Base-by-base conservation (phyloP, 2,797 vertebrate genomes). In the Chromobotia macracanthus region DNA sequence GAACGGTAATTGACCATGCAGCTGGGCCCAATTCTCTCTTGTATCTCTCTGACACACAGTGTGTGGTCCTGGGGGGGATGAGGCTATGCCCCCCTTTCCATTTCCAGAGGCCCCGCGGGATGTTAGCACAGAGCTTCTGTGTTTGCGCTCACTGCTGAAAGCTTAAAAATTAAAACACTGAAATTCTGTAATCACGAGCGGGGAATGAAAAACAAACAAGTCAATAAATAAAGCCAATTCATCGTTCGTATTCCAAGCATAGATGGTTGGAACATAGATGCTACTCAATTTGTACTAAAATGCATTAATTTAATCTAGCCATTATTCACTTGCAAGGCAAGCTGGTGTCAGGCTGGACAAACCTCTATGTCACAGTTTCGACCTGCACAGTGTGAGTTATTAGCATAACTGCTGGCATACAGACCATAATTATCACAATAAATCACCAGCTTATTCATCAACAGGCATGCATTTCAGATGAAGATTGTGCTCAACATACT, bases 1-100 rank as follows among this genome's bases (percentile, higher is more conserved):
- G 71, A 78, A 75, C 66, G 71, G 74, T 80, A 81, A 85, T 80
- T 53, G 65, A 72, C 72, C 65, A 77, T 82, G 56, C 56, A 69
- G 73, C 56, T 46, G 55, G 65, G 63, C 71, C 72, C 66, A 51
- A 11, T 85, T 63, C 44, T 80, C 71, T 61, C 48, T 53, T 56
- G 44, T 61, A 23, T 73, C 79, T 76, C 56, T 35, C 68, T 74
- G 72, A 72, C 56, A 83, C 58, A 74, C 58, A 63, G 74, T 19
- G 67, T 58, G 51, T 55, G 61, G 77, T 72, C 69, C 69, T 72
- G 19, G 23, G 44, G 31, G 75, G 56, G 21, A 74, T 68, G 67
- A 69, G 18, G 48, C 70, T 58, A 21, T 71, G 50, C 46, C 58
- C 64, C 80, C 60, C 51, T 48, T 77, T 72, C 48, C 53, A 83